Conservation (phyloP, 2,888 invertebrate species). For the Apodemia hepburni region DNA sequence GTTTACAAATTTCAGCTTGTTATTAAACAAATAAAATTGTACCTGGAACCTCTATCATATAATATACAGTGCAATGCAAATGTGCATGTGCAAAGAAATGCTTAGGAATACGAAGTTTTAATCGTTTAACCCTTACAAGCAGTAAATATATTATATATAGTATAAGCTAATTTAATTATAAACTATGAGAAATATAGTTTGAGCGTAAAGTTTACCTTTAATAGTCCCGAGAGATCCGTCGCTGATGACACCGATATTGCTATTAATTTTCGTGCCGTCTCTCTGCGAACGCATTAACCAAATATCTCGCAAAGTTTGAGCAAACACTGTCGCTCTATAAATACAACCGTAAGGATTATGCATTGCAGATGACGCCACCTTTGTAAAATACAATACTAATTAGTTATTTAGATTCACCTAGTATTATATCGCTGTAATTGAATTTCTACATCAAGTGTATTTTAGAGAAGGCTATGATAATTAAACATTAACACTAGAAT, state of each 20-base stretch:
- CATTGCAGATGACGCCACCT: conserved; percentile 41
- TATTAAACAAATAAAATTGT: too few species aligned
- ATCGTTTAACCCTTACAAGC: too few species aligned
- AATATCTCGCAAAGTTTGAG: conserved; percentile 46
- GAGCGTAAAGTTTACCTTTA: conserved; percentile 47
- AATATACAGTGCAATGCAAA: too few species aligned
- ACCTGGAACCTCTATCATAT: too few species aligned
- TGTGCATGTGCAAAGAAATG: too few species aligned
- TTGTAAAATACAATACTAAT: conserved; percentile 16
- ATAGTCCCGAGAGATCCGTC: conserved; percentile 60
- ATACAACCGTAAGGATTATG: conserved; percentile 61
- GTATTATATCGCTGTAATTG: too few species aligned
- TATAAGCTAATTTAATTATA: background rate
- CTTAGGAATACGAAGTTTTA: too few species aligned
- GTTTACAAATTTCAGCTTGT: too few species aligned
- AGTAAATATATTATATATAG: background rate
- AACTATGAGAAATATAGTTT: background rate
- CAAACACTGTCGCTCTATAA: conserved; percentile 49
- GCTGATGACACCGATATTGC: conserved; percentile 59
- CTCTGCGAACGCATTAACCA: conserved; percentile 45
- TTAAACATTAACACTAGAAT: too few species aligned
- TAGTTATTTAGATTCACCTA: background rate
- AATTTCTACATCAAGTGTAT: too few species aligned
- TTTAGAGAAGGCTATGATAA: too few species aligned
- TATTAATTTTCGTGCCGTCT: conserved; percentile 36